A percentile compares a stretch with the other conserved stretches of the same genome.
Conservation (phyloP, 2,888 invertebrate genomes). For the Yponomeuta evonymella region DNA sequence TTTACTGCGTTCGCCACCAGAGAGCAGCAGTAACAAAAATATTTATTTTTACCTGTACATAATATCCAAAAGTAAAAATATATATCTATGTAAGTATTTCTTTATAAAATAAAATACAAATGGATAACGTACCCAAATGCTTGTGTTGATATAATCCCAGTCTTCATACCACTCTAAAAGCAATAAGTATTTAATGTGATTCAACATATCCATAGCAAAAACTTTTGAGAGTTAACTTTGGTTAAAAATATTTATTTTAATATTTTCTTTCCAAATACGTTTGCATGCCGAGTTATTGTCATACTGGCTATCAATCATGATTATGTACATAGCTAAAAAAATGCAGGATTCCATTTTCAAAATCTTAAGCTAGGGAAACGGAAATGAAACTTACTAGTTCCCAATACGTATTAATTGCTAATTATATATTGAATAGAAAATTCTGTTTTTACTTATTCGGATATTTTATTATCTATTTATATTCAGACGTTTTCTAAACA, state of each 20-base stretch:
- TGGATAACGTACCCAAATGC: slow-evolving; percentile 56
- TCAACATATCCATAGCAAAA: slow-evolving; percentile 27
- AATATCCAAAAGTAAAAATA: neutral
- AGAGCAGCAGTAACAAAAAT: neutral
- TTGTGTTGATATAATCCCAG: slow-evolving; percentile 55
- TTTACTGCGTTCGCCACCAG: neutral
- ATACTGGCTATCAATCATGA: neutral
- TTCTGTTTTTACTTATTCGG: too few relatives aligned
- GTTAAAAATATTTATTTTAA: neutral
- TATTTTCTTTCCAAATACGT: neutral
- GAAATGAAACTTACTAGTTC: neutral
- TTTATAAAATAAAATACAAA: neutral
- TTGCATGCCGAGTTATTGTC: neutral
- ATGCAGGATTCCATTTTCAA: neutral
- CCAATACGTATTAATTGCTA: neutral
- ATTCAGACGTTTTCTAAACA: too few relatives aligned
- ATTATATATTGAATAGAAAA: neutral
- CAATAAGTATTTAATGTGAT: slow-evolving; percentile 38
- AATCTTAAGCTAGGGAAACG: neutral
- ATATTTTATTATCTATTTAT: too few relatives aligned
- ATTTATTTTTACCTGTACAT: neutral
- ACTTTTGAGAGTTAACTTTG: neutral
- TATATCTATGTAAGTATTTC: neutral
- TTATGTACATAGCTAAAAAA: neutral
- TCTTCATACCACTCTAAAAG: slow-evolving; percentile 61